Conservation (phyloP, 2,888 invertebrate genomes). For the Urechis unicinctus region DNA sequence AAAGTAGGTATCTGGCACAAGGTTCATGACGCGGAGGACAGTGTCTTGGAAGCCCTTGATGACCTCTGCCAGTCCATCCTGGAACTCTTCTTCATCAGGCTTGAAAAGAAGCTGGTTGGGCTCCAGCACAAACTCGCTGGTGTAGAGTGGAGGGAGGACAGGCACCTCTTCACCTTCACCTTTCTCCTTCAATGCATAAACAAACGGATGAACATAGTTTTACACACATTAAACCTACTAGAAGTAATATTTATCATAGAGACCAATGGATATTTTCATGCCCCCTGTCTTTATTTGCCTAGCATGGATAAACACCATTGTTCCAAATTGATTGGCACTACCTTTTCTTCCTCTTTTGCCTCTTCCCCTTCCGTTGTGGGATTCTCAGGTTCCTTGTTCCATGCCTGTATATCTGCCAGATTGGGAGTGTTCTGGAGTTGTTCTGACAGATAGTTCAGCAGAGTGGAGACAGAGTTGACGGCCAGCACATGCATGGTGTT, state of each 20-base stretch:
- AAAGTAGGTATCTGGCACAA: constrained; percentile 65
- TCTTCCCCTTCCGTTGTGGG: not conserved
- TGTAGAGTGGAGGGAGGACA: constrained; percentile 43
- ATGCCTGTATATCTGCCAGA: constrained; percentile 41
- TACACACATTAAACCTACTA: not conserved
- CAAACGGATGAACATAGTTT: not conserved
- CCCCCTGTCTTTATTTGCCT: not conserved
- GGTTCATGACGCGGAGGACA: constrained; percentile 64
- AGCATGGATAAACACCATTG: not conserved
- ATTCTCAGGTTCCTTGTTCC: constrained; percentile 9
- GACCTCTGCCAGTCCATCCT: constrained; percentile 59
- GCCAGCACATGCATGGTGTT: constrained; percentile 52
- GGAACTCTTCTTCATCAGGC: constrained; percentile 61
- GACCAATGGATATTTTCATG: not conserved
- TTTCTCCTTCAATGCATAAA: constrained; percentile 23
- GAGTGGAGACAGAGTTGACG: constrained; percentile 50
- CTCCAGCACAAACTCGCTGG: constrained; percentile 47
- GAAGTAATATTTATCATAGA: not conserved
- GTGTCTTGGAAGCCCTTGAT: constrained; percentile 57
- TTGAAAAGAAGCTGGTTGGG: constrained; percentile 48
- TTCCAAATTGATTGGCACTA: not conserved
- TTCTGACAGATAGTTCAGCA: constrained; percentile 48
- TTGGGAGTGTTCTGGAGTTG: constrained; percentile 48
- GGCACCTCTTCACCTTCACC: constrained; percentile 31
- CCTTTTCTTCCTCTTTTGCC: not conserved